These are phyloP conservation scores for Osmoderma eremita DNA, from an alignment of 2,888 invertebrate genomes.

Conservation along the genomic window DNA sequence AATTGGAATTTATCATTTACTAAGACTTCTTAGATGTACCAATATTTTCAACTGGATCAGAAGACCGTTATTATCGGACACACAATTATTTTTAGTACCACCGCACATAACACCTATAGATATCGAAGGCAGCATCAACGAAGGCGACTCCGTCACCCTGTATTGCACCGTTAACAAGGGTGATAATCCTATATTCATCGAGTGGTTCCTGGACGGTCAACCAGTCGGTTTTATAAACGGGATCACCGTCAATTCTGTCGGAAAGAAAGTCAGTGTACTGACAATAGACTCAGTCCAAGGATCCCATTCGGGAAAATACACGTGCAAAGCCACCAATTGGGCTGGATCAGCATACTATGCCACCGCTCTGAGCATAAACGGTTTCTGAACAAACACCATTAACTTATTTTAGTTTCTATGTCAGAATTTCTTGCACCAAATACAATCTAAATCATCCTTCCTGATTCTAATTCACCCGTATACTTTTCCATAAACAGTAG, in stretches of 20 bases:
- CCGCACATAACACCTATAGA: conserved; percentile 69
- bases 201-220: conserved; percentile 70
- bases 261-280: conserved; percentile 69
- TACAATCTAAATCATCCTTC: not conserved
- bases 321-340: conserved; percentile 75
- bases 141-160: conserved; percentile 71
- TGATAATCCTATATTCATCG: conserved; percentile 50
- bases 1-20: too few species aligned
- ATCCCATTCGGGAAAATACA: conserved; percentile 77
- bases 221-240: conserved; percentile 70
- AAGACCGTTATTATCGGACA: not conserved
- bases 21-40: too few species aligned
- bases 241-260: conserved; percentile 69
- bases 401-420: conserved; percentile 18
- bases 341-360: conserved; percentile 67
- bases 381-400: conserved; percentile 59
- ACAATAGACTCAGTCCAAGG: conserved; percentile 73
- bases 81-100: conserved; percentile 54
- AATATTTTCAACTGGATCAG: too few species aligned
- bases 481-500: conserved; percentile 63
- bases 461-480: too few species aligned
- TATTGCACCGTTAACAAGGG: conserved; percentile 79
- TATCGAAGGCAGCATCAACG: conserved; percentile 67
- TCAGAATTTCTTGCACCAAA: conserved; percentile 69
- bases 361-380: conserved; percentile 73